Base-by-base conservation (phyloP, 2,888 invertebrate species). In the Augochlorella aurata region DNA sequence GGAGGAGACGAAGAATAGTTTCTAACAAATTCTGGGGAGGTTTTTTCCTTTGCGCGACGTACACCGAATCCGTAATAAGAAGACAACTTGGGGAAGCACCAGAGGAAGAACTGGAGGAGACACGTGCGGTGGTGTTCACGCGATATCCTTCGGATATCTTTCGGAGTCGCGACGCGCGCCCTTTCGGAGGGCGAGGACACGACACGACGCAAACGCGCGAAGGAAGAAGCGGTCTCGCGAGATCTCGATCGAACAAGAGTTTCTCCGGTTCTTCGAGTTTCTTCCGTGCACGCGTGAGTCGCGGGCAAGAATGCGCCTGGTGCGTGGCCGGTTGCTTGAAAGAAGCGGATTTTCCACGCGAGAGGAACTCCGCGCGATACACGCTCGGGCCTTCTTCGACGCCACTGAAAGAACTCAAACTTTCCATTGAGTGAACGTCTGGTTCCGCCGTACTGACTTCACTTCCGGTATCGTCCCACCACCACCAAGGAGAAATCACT, bases 341-440 rank as follows among this genome's bases (percentile, higher is more conserved):
- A 83, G 85, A 77, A 82, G 79, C 79, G 79, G 85, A 82, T 87
- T 87, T 85, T 85, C 84, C 77, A 79, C 77, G 77, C 87, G 77
- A 76, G 79, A 69, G 74, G 69, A 76, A 76, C 80, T 63, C 70
- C 69, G 68, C 77, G 54, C 24, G 74, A 38, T 38, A 38, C 38
- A 38, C 73, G 68, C 79, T 61, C 65, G 70, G 88, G 66, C 88
- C 89, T 89, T 79, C 90, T 90, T 88, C 81, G 89, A 87, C 86
- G 86, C 29, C 81, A 91, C 91, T 90, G 91, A 90, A 91, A 89
- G 89, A 83, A 90, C 90, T 90, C 90, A 89, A 92, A 93, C 93
- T 93, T 93, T 93, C 93, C 93, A 93, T 92, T 92, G 92, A 93
- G 92, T 92, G 92, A 93, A 91, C 92, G 92, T 92, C 91, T 91